Percentiles rank a stretch among this genome's conserved stretches.
phyloP scores from a whole-genome alignment of 2,888 invertebrate genomes.

The Pomacea canaliculata region DNA sequence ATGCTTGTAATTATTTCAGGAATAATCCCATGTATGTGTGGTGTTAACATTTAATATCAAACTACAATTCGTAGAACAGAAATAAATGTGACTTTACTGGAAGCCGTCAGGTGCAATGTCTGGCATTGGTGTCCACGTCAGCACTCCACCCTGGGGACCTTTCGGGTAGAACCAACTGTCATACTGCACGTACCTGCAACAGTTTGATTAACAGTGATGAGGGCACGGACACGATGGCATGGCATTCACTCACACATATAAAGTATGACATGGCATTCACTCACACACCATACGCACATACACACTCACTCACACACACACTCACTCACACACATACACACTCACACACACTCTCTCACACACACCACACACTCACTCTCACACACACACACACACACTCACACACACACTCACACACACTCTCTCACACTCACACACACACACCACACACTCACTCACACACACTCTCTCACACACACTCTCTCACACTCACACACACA shows the following conservation, averaged over 20 bases:
- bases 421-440: too few species aligned
- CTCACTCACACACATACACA: neutral
- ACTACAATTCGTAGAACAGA: too few species aligned
- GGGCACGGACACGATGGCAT: neutral
- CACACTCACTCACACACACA: neutral
- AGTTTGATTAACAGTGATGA: neutral
- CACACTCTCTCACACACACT: too few species aligned
- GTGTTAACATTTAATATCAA: too few species aligned
- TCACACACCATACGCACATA: neutral
- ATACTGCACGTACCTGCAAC: constrained; percentile 45
- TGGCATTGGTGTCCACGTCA: constrained; percentile 37
- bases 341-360: too few species aligned
- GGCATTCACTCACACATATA: too few species aligned
- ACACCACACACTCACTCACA: too few species aligned
- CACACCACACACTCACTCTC: neutral
- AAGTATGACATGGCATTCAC: too few species aligned
- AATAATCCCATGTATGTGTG: too few species aligned
- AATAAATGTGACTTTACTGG: constrained; percentile 29
- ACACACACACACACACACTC: neutral
- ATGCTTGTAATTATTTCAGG: too few species aligned
- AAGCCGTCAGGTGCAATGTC: constrained; percentile 44
- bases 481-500: too few species aligned
- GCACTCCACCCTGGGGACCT: constrained; percentile 40
- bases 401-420: too few species aligned
- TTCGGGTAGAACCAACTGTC: constrained; percentile 52